Percentiles rank a stretch among this genome's conserved stretches.
Evolutionary conservation across 2,797 vertebrate species (phyloP).

Genomic region (Argyrosomus regius): DNA sequence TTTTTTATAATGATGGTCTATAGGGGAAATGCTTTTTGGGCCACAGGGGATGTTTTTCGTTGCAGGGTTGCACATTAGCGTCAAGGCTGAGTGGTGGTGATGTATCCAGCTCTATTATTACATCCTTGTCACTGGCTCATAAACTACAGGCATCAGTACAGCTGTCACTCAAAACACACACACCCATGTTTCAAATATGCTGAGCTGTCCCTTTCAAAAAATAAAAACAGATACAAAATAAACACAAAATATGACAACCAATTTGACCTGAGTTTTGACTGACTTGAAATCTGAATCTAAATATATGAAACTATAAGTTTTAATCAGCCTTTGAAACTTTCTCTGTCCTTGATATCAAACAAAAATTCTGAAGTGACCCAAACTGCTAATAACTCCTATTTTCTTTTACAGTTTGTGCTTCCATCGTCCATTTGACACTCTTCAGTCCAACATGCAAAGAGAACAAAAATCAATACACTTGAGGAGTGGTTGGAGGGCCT

Average conservation of each 20-base stretch:
- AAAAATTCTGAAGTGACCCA: slow-evolving; percentile 27
- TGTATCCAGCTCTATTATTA: background rate
- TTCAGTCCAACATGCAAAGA: slow-evolving; percentile 85
- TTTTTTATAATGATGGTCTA: background rate
- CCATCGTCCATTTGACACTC: slow-evolving; percentile 83
- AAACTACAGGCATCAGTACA: background rate
- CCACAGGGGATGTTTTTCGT: background rate
- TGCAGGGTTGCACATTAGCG: background rate
- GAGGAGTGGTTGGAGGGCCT: slow-evolving; percentile 90
- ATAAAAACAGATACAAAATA: background rate
- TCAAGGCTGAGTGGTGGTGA: background rate
- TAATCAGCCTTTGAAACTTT: slow-evolving; percentile 28
- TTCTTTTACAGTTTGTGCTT: slow-evolving; percentile 79
- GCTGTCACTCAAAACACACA: background rate
- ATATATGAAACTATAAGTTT: background rate
- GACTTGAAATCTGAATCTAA: no score
- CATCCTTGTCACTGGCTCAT: background rate
- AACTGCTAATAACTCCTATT: slow-evolving; percentile 56
- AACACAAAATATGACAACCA: background rate
- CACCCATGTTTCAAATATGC: background rate
- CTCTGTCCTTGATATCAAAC: slow-evolving; percentile 44
- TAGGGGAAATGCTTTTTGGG: background rate
- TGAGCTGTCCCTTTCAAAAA: background rate
- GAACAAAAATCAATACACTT: slow-evolving; percentile 90
- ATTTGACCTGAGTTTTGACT: background rate